A percentile compares a stretch with the other conserved stretches of the same genome.
phyloP scores from a whole-genome alignment of 2,888 invertebrate genomes.

The Meiosimyza platycephala region DNA sequence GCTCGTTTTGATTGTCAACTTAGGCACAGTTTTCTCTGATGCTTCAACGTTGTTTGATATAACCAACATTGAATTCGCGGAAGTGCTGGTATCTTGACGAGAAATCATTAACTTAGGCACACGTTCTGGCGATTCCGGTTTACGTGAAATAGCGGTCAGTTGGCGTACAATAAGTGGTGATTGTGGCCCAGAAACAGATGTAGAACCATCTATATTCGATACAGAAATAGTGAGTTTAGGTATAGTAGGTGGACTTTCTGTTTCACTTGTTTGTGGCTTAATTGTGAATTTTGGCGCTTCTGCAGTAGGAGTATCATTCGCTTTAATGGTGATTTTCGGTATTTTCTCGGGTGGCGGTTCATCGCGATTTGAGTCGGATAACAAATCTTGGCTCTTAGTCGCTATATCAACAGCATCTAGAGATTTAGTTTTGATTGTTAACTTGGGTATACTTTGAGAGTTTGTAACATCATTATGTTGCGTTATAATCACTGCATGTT shows the following conservation, averaged over 20 bases:
- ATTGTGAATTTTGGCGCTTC: conserved; percentile 45
- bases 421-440: conserved; percentile 65
- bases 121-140: conserved; percentile 48
- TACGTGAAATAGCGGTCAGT: conserved; percentile 40
- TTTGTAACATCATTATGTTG: conserved; percentile 56
- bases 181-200: conserved; percentile 53
- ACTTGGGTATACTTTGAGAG: conserved; percentile 64
- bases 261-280: conserved; percentile 23
- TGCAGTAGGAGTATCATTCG: conserved; percentile 43
- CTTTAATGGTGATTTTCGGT: conserved; percentile 67
- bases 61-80: conserved; percentile 57
- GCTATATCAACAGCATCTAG: conserved; percentile 50
- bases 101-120: conserved; percentile 62
- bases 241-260: conserved; percentile 38
- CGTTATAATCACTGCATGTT: conserved; percentile 69
- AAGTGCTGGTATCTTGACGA: conserved; percentile 57
- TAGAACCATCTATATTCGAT: conserved; percentile 41
- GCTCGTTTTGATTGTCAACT: conserved; percentile 58
- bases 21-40: conserved; percentile 52
- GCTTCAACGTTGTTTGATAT: conserved; percentile 54
- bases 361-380: conserved; percentile 35
- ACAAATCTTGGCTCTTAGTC: conserved; percentile 43
- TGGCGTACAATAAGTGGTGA: conserved; percentile 49
- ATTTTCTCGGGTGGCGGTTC: conserved; percentile 57
- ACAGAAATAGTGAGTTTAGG: conserved; percentile 50